Conservation (phyloP, 2,888 invertebrate species). For the Dorcus hopei region DNA sequence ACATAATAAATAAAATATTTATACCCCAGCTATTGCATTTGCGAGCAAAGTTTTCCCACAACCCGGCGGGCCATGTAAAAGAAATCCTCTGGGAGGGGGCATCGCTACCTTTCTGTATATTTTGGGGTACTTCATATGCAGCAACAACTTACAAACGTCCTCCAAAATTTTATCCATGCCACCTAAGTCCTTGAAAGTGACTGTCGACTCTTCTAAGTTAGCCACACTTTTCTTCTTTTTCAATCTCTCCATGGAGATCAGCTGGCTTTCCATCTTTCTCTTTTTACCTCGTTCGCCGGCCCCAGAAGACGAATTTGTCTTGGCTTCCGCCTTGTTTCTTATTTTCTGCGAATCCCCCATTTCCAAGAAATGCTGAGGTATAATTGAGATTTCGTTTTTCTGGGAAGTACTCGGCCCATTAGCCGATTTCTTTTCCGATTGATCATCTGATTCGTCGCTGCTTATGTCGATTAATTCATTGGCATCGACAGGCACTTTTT, state of each 20-base stretch:
- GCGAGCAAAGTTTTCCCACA: slow-evolving; percentile 87
- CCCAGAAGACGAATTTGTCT: neutral
- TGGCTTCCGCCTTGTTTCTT: neutral
- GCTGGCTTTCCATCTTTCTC: slow-evolving; percentile 39
- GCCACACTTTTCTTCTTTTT: slow-evolving; percentile 47
- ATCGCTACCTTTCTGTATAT: slow-evolving; percentile 82
- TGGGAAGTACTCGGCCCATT: slow-evolving; percentile 50
- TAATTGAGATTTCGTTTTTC: slow-evolving; percentile 32
- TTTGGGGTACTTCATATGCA: slow-evolving; percentile 88
- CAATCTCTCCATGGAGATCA: slow-evolving; percentile 40
- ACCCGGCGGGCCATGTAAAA: slow-evolving; percentile 95
- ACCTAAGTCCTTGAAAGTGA: slow-evolving; percentile 74
- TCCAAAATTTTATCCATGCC: slow-evolving; percentile 73
- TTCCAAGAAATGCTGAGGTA: slow-evolving; percentile 11
- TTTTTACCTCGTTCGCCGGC: slow-evolving; percentile 38
- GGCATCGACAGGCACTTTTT: slow-evolving; percentile 53
- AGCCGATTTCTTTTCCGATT: slow-evolving; percentile 31
- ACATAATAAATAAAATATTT: neutral
- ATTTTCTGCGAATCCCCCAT: slow-evolving; percentile 20
- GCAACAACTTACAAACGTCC: slow-evolving; percentile 51
- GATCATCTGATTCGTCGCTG: slow-evolving; percentile 67
- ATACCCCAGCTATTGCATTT: slow-evolving; percentile 76
- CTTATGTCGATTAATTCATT: slow-evolving; percentile 77
- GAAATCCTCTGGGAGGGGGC: slow-evolving; percentile 83
- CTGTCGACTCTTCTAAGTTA: slow-evolving; percentile 46